Evolutionary conservation across 2,888 invertebrate species (phyloP).

Genomic region (Oscheius myriophilus): DNA sequence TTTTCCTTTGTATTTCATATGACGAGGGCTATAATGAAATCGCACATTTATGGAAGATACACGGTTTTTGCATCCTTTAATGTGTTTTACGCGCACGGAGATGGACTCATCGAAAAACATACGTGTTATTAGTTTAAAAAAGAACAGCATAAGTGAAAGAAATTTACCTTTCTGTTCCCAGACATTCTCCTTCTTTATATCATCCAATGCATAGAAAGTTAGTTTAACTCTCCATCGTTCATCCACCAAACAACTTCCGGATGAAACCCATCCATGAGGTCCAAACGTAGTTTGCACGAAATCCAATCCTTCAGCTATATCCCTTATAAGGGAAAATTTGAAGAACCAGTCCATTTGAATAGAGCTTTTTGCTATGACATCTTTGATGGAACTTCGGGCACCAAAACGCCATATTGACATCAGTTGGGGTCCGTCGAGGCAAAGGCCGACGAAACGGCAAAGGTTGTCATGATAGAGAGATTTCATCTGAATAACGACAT

Average conservation of each 20-base stretch:
- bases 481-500: conserved; percentile 38
- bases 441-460: conserved; percentile 54
- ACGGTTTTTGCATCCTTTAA: too few relatives aligned
- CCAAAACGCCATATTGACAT: conserved; percentile 56
- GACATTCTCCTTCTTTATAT: conserved; percentile 9
- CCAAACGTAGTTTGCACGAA: conserved; percentile 27
- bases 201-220: conserved; percentile 19
- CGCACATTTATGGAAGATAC: too few relatives aligned
- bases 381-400: conserved; percentile 31
- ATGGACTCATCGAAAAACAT: too few relatives aligned
- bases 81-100: too few relatives aligned
- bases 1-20: too few relatives aligned
- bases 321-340: conserved; percentile 62
- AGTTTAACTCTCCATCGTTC: conserved; percentile 33
- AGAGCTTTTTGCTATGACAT: conserved; percentile 34
- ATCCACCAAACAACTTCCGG: conserved; percentile 29
- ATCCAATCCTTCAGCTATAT: conserved; percentile 45
- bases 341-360: conserved; percentile 65
- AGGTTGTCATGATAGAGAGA: conserved; percentile 45
- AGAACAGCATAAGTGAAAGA: background rate
- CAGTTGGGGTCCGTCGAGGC: conserved; percentile 54
- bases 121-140: too few relatives aligned
- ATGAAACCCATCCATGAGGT: conserved; percentile 30
- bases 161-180: conserved; percentile 25
- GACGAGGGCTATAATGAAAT: too few relatives aligned